Percentiles rank a stretch among this genome's conserved stretches.
Conservation (phyloP, 1,140 invertebrate genomes). For the Scaptomyza hsui region DNA sequence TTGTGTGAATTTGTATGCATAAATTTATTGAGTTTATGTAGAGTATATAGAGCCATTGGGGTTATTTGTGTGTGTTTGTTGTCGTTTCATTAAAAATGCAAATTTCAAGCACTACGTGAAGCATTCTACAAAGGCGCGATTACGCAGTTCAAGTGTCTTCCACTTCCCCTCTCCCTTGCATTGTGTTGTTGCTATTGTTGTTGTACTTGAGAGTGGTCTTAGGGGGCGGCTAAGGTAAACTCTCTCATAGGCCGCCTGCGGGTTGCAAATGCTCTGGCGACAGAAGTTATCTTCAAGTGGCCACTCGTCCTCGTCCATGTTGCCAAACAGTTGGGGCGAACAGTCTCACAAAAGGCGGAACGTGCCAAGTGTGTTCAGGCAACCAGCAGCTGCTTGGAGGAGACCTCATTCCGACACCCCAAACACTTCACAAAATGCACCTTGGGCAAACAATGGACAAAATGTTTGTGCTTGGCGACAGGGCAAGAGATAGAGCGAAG, state of each 20-base stretch:
- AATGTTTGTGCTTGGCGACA: slow-evolving; percentile 9
- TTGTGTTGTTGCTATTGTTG: slow-evolving; percentile 49
- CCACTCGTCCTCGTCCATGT: slow-evolving; percentile 55
- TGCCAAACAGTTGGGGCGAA: slow-evolving; percentile 61
- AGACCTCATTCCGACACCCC: slow-evolving; percentile 39
- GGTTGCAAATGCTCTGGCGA: slow-evolving; percentile 48
- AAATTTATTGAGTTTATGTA: slow-evolving; percentile 27
- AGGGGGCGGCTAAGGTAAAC: slow-evolving; percentile 5
- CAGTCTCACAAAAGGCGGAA: slow-evolving; percentile 56
- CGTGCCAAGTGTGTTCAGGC: slow-evolving; percentile 66
- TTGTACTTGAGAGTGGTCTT: slow-evolving; percentile 15
- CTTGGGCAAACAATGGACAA: slow-evolving; percentile 71
- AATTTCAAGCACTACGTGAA: slow-evolving; percentile 66
- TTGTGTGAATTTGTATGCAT: slow-evolving; percentile 25
- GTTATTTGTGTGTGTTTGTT: slow-evolving; percentile 28
- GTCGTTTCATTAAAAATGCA: slow-evolving; percentile 71
- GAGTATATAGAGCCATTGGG: slow-evolving; percentile 2
- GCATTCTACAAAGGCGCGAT: slow-evolving; percentile 63
- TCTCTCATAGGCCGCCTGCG: slow-evolving; percentile 19
- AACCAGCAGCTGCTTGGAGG: slow-evolving; percentile 35
- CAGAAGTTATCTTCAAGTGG: slow-evolving; percentile 76
- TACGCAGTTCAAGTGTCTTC: slow-evolving; percentile 63
- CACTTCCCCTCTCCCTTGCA: slow-evolving; percentile 4
- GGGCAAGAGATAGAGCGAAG: not conserved
- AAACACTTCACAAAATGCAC: slow-evolving; percentile 51